A percentile compares a stretch with the other conserved stretches of the same genome.
These are phyloP conservation scores for Drosophila baimaii DNA, from an alignment of 1,140 invertebrate genomes.

Conservation along the genomic window DNA sequence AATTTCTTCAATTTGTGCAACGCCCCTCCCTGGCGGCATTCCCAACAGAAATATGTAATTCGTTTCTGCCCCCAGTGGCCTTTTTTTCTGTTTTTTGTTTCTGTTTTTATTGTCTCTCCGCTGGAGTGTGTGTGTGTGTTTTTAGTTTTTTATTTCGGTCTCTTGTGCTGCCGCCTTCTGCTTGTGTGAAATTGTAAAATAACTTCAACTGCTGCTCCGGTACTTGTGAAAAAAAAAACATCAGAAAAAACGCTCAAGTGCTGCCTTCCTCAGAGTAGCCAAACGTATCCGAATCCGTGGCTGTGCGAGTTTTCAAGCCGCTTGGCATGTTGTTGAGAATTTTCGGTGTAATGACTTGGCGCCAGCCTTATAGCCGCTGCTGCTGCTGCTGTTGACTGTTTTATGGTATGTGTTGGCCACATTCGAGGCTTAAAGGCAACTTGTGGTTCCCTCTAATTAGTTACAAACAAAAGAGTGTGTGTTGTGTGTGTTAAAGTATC, in stretches of 20 bases:
- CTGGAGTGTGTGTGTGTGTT: slow-evolving; percentile 41
- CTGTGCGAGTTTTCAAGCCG: slow-evolving; percentile 11
- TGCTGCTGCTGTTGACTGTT: slow-evolving; percentile 1
- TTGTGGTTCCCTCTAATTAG: slow-evolving; percentile 58
- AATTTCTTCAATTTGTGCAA: slow-evolving; percentile 53
- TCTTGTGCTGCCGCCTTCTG: slow-evolving; percentile 11
- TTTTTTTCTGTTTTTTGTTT: slow-evolving; percentile 18
- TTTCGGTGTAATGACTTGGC: slow-evolving; percentile 34
- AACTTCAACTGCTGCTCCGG: slow-evolving; percentile 44
- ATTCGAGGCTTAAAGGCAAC: slow-evolving; percentile 30
- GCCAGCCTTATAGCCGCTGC: slow-evolving; percentile 13
- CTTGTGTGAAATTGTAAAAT: slow-evolving; percentile 65
- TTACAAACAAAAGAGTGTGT: slow-evolving; percentile 27
- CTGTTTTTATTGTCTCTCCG: slow-evolving; percentile 45
- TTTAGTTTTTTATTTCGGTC: slow-evolving; percentile 19
- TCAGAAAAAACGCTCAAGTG: slow-evolving; percentile 55
- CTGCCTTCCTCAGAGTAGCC: slow-evolving; percentile 53
- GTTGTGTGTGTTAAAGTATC: slow-evolving; percentile 53
- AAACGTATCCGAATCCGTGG: slow-evolving; percentile 27
- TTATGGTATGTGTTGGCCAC: slow-evolving; percentile 12
- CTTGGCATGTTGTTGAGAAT: slow-evolving; percentile 65
- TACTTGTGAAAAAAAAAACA: slow-evolving; percentile 50
- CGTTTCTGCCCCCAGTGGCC: slow-evolving; percentile 10
- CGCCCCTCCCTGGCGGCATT: slow-evolving; percentile 26
- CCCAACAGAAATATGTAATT: slow-evolving; percentile 51